Conservation (phyloP, 2,113 vertebrate genomes). For the Fulica atra region DNA sequence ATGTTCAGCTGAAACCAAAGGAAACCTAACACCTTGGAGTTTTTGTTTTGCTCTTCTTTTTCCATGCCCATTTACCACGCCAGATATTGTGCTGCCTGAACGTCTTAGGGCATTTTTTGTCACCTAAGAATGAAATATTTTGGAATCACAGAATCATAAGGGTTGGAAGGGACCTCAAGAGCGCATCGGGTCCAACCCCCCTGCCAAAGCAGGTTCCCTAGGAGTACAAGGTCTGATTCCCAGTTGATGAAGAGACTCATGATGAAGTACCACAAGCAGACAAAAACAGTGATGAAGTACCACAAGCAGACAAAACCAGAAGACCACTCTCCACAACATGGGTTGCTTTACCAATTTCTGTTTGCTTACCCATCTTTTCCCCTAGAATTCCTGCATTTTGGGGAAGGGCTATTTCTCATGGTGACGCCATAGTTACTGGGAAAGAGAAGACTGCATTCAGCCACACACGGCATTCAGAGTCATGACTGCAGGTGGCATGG, state of each 20-base stretch:
- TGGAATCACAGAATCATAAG: background rate
- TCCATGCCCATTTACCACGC: background rate
- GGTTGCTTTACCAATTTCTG: accelerated
- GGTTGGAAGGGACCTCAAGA: too few species aligned
- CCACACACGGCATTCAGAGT: background rate
- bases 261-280: too few species aligned
- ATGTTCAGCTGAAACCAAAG: background rate
- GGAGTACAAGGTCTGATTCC: background rate
- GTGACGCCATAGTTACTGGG: background rate
- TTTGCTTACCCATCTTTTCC: background rate
- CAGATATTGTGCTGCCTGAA: background rate
- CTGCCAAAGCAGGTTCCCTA: too few species aligned
- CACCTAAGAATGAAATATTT: background rate
- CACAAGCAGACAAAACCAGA: too few species aligned
- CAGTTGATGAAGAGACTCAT: accelerated
- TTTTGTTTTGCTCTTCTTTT: background rate
- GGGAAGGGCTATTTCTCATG: accelerated
- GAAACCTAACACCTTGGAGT: background rate
- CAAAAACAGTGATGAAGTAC: too few species aligned
- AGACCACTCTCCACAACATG: accelerated
- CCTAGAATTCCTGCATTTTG: background rate
- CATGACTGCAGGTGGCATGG: conserved; percentile 64
- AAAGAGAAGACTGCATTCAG: background rate
- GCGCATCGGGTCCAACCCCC: too few species aligned
- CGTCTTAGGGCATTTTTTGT: background rate